Conservation (phyloP, 2,888 invertebrate species). For the Lasioglossum calceatum region DNA sequence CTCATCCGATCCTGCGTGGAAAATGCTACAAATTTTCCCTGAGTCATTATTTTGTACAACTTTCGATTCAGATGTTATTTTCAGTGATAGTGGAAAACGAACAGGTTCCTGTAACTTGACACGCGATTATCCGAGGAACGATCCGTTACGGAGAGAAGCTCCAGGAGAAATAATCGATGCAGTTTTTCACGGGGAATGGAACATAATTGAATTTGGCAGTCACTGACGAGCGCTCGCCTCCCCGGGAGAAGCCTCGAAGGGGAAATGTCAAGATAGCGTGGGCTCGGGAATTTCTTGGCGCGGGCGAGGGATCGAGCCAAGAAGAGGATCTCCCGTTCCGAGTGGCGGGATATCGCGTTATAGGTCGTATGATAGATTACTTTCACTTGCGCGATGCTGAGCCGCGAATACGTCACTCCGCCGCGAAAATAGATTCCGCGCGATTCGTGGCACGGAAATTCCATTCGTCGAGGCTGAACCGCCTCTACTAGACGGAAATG, state of each 20-base stretch:
- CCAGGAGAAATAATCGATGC: neutral
- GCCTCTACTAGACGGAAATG: conserved; percentile 37
- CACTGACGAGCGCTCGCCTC: neutral
- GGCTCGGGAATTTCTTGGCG: conserved; percentile 22
- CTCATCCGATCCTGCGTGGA: neutral
- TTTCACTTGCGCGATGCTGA: conserved; percentile 54
- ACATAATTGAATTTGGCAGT: conserved; percentile 8
- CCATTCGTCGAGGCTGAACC: conserved; percentile 67
- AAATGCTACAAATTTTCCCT: neutral
- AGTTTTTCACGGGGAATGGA: conserved; percentile 1
- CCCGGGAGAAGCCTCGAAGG: neutral
- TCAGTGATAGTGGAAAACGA: neutral
- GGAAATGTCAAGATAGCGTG: neutral
- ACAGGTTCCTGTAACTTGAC: neutral
- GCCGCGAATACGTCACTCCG: conserved; percentile 63
- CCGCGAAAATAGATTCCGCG: conserved; percentile 78
- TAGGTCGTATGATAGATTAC: conserved; percentile 66
- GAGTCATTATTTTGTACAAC: neutral
- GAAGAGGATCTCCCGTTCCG: conserved; percentile 28
- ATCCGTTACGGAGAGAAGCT: neutral
- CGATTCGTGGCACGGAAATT: conserved; percentile 78
- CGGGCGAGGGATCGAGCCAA: conserved; percentile 20
- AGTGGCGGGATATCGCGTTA: conserved; percentile 50
- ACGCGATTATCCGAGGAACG: neutral
- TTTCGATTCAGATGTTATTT: neutral